A percentile compares a stretch with the other conserved stretches of the same genome.
phyloP scores from a whole-genome alignment of 2,797 vertebrate species.

The Cyclura pinguis region DNA sequence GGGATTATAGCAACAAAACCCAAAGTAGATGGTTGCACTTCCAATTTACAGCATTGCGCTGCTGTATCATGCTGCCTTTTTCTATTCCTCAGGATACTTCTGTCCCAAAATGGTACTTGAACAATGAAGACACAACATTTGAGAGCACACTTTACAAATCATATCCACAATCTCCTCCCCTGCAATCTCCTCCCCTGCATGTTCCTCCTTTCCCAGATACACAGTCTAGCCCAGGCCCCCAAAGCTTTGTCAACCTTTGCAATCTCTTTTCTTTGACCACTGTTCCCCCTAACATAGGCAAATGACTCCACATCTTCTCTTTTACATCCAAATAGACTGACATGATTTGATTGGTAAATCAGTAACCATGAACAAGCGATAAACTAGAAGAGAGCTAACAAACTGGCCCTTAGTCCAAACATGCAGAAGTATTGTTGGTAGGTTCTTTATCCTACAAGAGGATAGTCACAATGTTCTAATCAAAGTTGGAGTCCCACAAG shows the following conservation, averaged over 20 bases:
- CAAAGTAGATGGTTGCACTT: constrained; percentile 36
- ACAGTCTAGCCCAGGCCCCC: neutral
- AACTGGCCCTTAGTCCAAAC: neutral
- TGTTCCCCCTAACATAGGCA: neutral
- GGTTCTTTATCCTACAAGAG: neutral
- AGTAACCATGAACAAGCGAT: neutral
- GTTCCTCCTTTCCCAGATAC: neutral
- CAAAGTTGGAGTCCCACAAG: neutral
- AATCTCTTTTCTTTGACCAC: neutral
- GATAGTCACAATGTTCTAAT: neutral
- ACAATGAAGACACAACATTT: constrained; percentile 7
- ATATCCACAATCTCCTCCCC: neutral
- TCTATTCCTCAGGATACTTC: neutral
- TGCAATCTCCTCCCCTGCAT: neutral
- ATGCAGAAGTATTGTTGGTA: neutral
- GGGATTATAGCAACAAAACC: neutral
- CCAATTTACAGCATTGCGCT: neutral
- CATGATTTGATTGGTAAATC: neutral
- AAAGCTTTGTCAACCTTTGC: neutral
- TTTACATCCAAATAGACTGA: neutral
- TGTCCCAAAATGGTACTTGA: neutral
- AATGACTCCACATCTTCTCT: neutral
- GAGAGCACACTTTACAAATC: neutral
- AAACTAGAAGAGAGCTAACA: neutral
- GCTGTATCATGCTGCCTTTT: constrained; percentile 2